phyloP scores from a whole-genome alignment of 1,140 invertebrate genomes.

The Nasonia giraulti region DNA sequence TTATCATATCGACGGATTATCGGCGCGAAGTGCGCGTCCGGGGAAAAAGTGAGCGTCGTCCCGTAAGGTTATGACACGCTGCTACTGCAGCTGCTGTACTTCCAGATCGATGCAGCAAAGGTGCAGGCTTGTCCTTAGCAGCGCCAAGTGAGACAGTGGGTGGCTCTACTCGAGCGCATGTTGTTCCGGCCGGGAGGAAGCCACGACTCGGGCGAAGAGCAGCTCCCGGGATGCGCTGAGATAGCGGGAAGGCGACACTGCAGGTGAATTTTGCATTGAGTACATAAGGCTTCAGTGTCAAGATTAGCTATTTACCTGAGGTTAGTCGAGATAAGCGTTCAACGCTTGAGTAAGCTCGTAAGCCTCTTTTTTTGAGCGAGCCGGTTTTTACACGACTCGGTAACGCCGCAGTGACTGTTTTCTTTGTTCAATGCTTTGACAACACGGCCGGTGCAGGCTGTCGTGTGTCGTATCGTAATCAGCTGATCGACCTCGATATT shows the following conservation, averaged over 20 bases:
- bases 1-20: not conserved
- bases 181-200: not conserved
- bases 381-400: not conserved
- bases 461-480: not conserved
- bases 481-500: not conserved
- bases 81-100: not conserved
- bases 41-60: not conserved
- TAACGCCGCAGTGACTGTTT: not conserved
- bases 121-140: not conserved
- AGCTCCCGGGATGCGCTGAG: not conserved
- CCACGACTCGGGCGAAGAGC: not conserved
- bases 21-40: not conserved
- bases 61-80: not conserved
- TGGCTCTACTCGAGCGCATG: not conserved
- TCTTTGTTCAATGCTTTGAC: no score
- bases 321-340: no score
- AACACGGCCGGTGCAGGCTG: no score
- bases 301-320: no score
- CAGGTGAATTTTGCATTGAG: not conserved
- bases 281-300: no score
- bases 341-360: no score
- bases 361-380: no score
- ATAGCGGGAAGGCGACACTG: not conserved
- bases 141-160: not conserved
- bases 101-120: not conserved